Percentiles rank a stretch among this genome's conserved stretches.
These are phyloP conservation scores for Lasioglossum lativentre DNA, from an alignment of 2,888 invertebrate species.

Conservation along the genomic window DNA sequence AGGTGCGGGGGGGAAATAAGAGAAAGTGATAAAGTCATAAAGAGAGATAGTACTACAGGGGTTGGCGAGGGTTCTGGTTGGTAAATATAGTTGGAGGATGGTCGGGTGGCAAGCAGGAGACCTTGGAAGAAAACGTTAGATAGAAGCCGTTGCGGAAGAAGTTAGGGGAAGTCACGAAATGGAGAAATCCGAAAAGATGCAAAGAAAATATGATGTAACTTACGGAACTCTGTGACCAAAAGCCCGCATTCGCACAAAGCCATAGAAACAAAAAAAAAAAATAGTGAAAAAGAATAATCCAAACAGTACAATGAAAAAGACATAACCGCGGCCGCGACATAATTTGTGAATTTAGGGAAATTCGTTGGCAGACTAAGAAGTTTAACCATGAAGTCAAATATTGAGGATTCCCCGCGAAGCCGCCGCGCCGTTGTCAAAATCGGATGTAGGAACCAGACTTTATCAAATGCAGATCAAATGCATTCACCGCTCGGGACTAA, in stretches of 20 bases:
- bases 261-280: not conserved
- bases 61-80: constrained; percentile 5
- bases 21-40: constrained; percentile 2
- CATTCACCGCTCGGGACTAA: not conserved
- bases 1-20: not conserved
- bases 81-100: not conserved
- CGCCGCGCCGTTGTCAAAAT: not conserved
- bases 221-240: not conserved
- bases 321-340: too few species aligned
- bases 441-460: not conserved
- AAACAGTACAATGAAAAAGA: not conserved
- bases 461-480: not conserved
- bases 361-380: not conserved
- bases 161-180: constrained; percentile 2
- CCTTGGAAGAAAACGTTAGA: not conserved
- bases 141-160: not conserved
- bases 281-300: too few species aligned
- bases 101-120: not conserved
- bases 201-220: not conserved
- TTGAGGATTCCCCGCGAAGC: not conserved
- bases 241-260: not conserved
- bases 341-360: not conserved
- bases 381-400: not conserved
- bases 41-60: not conserved
- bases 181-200: not conserved